phyloP scores from a whole-genome alignment of 2,113 vertebrate species.

The Perccottus glenii region DNA sequence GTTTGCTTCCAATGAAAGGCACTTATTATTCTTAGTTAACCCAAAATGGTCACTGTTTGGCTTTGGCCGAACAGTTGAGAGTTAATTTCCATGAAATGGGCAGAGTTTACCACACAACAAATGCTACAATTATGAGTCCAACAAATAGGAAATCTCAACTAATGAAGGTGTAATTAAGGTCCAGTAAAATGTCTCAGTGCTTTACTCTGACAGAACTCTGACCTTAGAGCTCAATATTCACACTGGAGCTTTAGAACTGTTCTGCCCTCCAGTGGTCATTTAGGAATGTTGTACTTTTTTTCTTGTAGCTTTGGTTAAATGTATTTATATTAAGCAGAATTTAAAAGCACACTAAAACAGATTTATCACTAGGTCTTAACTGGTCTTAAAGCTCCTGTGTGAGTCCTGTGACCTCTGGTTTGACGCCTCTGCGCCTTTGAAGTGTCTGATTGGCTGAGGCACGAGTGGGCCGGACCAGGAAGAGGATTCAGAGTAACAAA shows the following conservation, averaged over 20 bases:
- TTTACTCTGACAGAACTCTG: no score
- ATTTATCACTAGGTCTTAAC: neutral
- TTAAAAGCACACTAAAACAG: constrained; percentile 13
- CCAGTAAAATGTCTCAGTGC: no score
- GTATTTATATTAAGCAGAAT: constrained; percentile 7
- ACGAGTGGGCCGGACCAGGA: constrained; percentile 23
- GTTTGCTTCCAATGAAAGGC: no score
- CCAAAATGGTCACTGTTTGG: no score
- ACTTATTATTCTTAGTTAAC: no score
- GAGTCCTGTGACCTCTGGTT: constrained; percentile 61
- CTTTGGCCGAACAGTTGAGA: no score
- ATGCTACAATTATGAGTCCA: no score
- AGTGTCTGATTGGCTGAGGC: constrained; percentile 61
- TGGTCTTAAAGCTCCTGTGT: constrained; percentile 26
- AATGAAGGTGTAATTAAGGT: no score
- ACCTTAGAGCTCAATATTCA: no score
- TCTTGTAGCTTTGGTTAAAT: constrained; percentile 14
- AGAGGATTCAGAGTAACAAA: constrained; percentile 67
- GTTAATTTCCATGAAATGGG: no score
- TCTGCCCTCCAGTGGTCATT: constrained; percentile 11
- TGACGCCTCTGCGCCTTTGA: constrained; percentile 58
- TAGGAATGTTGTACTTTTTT: constrained; percentile 43
- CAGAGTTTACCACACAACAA: no score
- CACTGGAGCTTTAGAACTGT: neutral
- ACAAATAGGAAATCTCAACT: no score